Conservation (phyloP, 2,888 invertebrate species). For the Seira ritae region DNA sequence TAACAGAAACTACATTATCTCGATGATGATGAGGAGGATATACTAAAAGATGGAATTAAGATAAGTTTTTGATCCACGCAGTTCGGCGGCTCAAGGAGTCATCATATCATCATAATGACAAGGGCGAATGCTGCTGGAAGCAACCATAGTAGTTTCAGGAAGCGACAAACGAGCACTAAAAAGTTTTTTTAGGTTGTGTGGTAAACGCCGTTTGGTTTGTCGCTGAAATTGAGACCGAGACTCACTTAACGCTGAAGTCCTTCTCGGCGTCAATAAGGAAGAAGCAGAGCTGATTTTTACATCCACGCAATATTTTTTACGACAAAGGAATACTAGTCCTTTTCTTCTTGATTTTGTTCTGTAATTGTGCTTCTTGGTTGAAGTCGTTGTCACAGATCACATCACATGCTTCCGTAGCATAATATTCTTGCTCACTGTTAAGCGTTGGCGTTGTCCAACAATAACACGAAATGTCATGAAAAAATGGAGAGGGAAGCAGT, state of each 20-base stretch:
- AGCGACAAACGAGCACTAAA: too few relatives aligned
- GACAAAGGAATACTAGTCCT: too few relatives aligned
- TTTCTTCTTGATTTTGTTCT: not conserved
- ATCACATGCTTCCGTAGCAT: not conserved
- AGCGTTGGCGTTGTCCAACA: not conserved
- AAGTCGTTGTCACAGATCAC: not conserved
- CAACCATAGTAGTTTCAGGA: too few relatives aligned
- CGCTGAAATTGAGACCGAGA: too few relatives aligned
- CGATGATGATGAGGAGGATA: not conserved
- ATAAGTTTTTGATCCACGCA: slow-evolving; percentile 48
- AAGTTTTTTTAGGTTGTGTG: too few relatives aligned
- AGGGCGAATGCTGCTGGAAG: not conserved
- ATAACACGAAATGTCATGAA: not conserved
- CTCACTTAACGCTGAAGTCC: too few relatives aligned
- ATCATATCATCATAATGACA: slow-evolving; percentile 14
- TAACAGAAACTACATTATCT: not conserved
- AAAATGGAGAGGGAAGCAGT: not conserved
- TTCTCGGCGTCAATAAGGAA: too few relatives aligned
- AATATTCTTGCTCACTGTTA: too few relatives aligned
- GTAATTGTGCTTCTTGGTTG: not conserved
- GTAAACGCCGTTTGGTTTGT: too few relatives aligned
- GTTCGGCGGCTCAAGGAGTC: slow-evolving; percentile 41
- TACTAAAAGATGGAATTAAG: not conserved
- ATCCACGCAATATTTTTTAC: too few relatives aligned
- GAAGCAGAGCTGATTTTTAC: too few relatives aligned